Evolutionary conservation across 2,797 vertebrate genomes (phyloP), one percentile per base, ranked within the genome.

Genomic region (Cichlasoma orientale): DNA sequence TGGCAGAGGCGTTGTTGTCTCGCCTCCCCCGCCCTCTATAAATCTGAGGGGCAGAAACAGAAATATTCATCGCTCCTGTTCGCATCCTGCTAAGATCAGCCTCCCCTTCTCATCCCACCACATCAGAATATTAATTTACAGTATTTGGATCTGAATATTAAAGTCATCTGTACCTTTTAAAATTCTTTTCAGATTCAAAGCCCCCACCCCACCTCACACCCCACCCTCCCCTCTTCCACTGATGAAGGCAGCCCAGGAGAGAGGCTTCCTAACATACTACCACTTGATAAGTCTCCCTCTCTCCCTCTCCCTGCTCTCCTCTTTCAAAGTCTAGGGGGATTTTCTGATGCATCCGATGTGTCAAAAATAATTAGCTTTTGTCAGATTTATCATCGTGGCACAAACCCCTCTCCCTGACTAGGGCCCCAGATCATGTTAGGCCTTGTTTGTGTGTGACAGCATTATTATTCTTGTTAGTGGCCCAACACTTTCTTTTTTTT

Each of bases 341-440:
- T 97, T 97, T 97, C 96, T 94, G 97, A 99, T 98, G 97, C 97
- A 98, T 98, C 97, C 97, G 96, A 98, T 96, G 96, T 99, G 98
- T 99, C 98, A 99, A 97, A 98, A 99, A 99, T 98, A 99, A 99
- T 99, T 99, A 99, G 97, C 96, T 99, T 99, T 99, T 99, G 98
- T 98, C 98, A 99, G 97, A 98, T 98, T 98, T 99, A 98, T 99
- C 97, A 99, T 98, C 94, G 96, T 96, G 97, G 96, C 96, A 95
- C 97, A 97, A 97, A 97, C 97, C 97, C 97, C 96, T 97, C 96
- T 97, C 96, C 97, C 95, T 93, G 95, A 96, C 96, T 96, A 92
- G 95, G 96, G 96, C 97, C 96, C 88, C 96, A 93, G 96, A 97
- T 99, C 97, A 96, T 97, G 97, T 98, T 97, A 96, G 96, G 97